phyloP scores from a whole-genome alignment of 2,888 invertebrate species.

The Polydrusus cervinus region DNA sequence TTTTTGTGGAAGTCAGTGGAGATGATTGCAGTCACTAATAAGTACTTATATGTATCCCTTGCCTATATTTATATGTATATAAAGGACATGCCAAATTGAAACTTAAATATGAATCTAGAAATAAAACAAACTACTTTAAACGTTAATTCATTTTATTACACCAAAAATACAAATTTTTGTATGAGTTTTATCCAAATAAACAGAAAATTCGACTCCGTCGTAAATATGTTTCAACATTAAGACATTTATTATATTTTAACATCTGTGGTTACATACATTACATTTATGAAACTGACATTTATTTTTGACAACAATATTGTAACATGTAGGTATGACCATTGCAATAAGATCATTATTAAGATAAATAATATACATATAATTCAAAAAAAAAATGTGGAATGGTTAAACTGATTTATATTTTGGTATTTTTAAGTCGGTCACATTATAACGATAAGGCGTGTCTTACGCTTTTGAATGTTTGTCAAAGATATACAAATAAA shows the following conservation, averaged over 20 bases:
- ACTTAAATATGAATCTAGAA: not conserved
- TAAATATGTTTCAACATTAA: conserved; percentile 44
- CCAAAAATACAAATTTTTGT: conserved; percentile 50
- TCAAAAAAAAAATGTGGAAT: conserved; percentile 4
- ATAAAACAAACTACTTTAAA: conserved; percentile 25
- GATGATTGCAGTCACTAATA: too few species aligned
- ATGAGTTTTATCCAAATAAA: conserved; percentile 34
- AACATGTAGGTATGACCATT: conserved; percentile 38
- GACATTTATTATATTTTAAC: conserved; percentile 37
- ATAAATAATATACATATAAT: conserved; percentile 17
- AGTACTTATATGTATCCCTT: too few species aligned
- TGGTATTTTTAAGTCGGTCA: not conserved
- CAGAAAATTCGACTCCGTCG: conserved; percentile 30
- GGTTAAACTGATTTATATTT: conserved; percentile 2
- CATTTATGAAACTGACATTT: conserved; percentile 36
- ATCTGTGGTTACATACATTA: conserved; percentile 44
- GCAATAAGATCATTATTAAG: conserved; percentile 30
- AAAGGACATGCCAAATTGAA: too few species aligned
- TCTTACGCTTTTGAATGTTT: conserved; percentile 33
- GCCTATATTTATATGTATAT: too few species aligned
- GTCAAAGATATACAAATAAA: conserved; percentile 45
- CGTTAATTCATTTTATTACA: conserved; percentile 50
- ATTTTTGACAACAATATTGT: conserved; percentile 32
- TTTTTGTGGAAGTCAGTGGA: too few species aligned
- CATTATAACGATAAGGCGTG: conserved; percentile 32